A percentile compares a stretch with the other conserved stretches of the same genome.
Evolutionary conservation across 2,888 invertebrate species (phyloP).

Genomic region (Tupiocoris notatus): DNA sequence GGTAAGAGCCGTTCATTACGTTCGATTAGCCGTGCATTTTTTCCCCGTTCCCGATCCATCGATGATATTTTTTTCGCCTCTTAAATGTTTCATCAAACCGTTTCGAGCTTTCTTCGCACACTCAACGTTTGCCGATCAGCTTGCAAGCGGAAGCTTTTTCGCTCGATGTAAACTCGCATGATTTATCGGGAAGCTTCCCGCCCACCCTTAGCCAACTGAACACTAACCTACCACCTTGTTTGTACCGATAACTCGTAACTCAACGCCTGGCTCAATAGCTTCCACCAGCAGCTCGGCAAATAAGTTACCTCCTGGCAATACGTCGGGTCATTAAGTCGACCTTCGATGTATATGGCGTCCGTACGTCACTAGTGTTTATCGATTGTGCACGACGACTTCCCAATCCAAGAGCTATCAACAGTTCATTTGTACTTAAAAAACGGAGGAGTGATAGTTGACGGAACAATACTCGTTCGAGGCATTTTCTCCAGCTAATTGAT

Average conservation of each 20-base stretch:
- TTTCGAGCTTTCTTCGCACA: background rate
- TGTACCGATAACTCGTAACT: background rate
- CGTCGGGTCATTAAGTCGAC: background rate
- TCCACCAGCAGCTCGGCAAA: background rate
- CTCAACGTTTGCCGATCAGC: background rate
- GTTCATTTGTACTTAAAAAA: too few species aligned
- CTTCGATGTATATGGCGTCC: background rate
- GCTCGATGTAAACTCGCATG: background rate
- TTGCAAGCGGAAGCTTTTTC: background rate
- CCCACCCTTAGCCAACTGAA: background rate
- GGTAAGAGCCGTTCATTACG: background rate
- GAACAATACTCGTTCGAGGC: too few species aligned
- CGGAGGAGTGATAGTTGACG: too few species aligned
- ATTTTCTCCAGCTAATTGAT: too few species aligned
- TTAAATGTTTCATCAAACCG: background rate
- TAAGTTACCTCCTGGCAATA: background rate
- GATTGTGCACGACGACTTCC: background rate
- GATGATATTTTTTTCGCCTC: background rate
- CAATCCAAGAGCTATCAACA: background rate
- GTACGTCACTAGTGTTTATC: background rate
- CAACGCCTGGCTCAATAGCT: background rate
- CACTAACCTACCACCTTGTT: background rate
- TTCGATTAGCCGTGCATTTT: background rate
- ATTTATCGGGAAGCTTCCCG: background rate
- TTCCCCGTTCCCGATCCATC: background rate